Base-by-base conservation (phyloP, 1,140 invertebrate genomes). In the Solenopsis invicta region DNA sequence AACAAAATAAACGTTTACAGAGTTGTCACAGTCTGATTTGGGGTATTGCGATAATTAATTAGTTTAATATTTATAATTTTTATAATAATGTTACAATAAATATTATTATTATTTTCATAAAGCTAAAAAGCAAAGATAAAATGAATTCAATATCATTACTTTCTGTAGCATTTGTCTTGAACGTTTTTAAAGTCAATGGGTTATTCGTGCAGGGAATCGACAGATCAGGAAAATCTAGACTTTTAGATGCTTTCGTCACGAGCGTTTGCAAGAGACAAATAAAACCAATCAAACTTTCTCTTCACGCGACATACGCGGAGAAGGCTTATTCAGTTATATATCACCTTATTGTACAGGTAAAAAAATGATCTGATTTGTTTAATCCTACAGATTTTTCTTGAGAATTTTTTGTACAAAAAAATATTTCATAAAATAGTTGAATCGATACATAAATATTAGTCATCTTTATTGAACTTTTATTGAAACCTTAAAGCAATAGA, bases 161-260 rank as follows among this genome's bases (percentile, higher is more conserved):
- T 18, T 24, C 18, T 37, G 16, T 18, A 45, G 69, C 75, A 74
- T 82, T 24, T 69, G 18, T 59, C 0, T 56, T 18, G 16, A 24
- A 13, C 21, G 2, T 6, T 37, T 52, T 50, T 76, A 78, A 61
- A 41, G 81, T 76, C 8, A 77, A 56, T 78, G 3, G 77, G 81
- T 61, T 24, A 81, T 67, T 72, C 72, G 77, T 54, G 8, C 9
- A 96, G 93, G 96, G 96, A 13, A 88, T 93, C 6, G 91, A 93
- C 21, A 93, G 95, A 52, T 92, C 95, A 6, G 96, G 96, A 4
- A 96, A 96, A 93, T 96, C 95, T 0, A 94, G 96, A 48, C 81
- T 97, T 2, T 89, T 96, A 13, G 95, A 96, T 56, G 96, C 96
- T 91, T 93, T 84, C 12, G 93, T 95, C 48, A 88, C 94, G 0